These are phyloP conservation scores for Mycteria americana DNA, from an alignment of 2,797 vertebrate genomes.

Conservation along the genomic window DNA sequence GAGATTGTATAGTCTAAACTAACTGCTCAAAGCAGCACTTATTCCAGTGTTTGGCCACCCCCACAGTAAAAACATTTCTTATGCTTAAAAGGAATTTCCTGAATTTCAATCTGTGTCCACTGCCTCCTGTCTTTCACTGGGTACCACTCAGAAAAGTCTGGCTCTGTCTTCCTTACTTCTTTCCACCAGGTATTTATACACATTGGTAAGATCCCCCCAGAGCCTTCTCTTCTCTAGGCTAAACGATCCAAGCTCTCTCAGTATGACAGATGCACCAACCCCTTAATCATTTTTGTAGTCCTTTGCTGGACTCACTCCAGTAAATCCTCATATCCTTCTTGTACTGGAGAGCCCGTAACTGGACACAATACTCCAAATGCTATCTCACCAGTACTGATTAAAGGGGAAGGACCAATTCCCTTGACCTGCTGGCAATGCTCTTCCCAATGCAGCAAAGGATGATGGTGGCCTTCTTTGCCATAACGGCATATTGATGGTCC, in stretches of 20 bases:
- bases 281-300: neutral
- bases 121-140: neutral
- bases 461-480: neutral
- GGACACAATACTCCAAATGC: neutral
- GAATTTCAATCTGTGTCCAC: neutral
- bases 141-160: neutral
- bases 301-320: neutral
- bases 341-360: neutral
- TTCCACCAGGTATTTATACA: neutral
- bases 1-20: neutral
- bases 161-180: neutral
- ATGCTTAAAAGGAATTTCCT: neutral
- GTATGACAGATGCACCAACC: neutral
- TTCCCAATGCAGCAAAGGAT: neutral
- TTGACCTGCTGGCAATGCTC: neutral
- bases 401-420: neutral
- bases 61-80: neutral
- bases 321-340: neutral
- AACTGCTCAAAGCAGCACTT: neutral
- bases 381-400: neutral
- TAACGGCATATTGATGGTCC: neutral
- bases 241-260: neutral
- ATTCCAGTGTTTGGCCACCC: neutral
- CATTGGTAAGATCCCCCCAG: neutral
- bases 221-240: neutral